Evolutionary conservation across 2,888 invertebrate species (phyloP), one percentile per base, ranked within the genome.

Genomic region (Drosophila kuntzei): DNA sequence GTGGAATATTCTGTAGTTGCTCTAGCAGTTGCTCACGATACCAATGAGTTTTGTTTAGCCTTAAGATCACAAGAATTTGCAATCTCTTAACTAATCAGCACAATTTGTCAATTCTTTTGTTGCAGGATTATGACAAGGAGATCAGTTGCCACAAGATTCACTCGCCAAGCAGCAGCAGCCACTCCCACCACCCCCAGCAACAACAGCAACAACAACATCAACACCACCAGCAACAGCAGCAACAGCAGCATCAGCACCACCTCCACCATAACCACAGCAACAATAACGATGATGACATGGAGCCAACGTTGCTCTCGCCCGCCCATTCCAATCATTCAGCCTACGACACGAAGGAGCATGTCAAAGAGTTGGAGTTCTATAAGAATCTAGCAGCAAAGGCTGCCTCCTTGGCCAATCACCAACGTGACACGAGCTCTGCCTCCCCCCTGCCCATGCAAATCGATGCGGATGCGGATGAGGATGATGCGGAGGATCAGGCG

Each of bases 91-190:
- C 54, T 77, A 73, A 77, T 57, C 14, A 34, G n/a, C n/a, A 1
- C n/a, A 6, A 22, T 36, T 29, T 46, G n/a, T n/a, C 9, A 9
- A 32, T 39, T 39, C 22, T 25, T 51, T 44, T 87, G 16, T 47
- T 91, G 2, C 79, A 92, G 92, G 91, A 92, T 39, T 91, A 85
- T 66, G 92, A 92, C 61, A 92, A 91, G 73, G 92, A 92, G 58
- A 89, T 91, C 76, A 89, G 80, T 62, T 88, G 88, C 75, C 90
- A 91, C 67, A 92, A 91, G 71, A 80, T 89, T 25, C 82, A 89
- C 46, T 90, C 92, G 62, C 91, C 91, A 14, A 69, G 86, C 75
- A 85, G 83, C 64, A 80, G 75, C 51, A 80, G 66, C 50, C 73
- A 73, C 20, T 20, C 50, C 20, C 76, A 66, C 34, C 72, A 46